A percentile compares a stretch with the other conserved stretches of the same genome.
These are phyloP conservation scores for Leptopilina boulardi DNA, from an alignment of 1,140 invertebrate species.

Conservation along the genomic window DNA sequence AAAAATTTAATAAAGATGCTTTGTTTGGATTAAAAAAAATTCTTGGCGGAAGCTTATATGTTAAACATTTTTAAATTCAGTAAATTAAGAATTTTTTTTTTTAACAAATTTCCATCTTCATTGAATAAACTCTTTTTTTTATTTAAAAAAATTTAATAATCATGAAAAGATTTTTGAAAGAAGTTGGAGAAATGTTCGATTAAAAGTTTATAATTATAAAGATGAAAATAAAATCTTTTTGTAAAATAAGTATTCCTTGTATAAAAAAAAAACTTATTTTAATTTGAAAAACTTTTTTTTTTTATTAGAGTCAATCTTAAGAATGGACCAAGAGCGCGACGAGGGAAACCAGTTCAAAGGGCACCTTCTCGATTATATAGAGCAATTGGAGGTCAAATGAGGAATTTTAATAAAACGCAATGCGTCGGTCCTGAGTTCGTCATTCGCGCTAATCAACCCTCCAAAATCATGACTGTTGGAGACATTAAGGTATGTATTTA, in stretches of 20 bases:
- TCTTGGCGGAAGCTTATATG: no score
- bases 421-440: slow-evolving; percentile 86
- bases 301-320: slow-evolving; percentile 61
- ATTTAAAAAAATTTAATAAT: no score
- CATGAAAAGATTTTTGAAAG: no score
- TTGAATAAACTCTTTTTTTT: no score
- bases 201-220: background rate
- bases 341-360: slow-evolving; percentile 82
- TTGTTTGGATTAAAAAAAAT: no score
- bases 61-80: no score
- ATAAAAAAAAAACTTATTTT: background rate
- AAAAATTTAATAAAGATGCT: no score
- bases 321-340: slow-evolving; percentile 70
- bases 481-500: slow-evolving; percentile 69
- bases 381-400: slow-evolving; percentile 74
- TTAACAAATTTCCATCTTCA: no score
- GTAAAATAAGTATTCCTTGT: background rate
- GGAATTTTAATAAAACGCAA: slow-evolving; percentile 70
- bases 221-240: background rate
- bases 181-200: background rate
- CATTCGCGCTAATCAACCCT: slow-evolving; percentile 80
- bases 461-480: slow-evolving; percentile 78
- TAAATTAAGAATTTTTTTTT: no score
- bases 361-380: slow-evolving; percentile 83
- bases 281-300: slow-evolving; percentile 41